phyloP scores from a whole-genome alignment of 2,113 vertebrate species.

The Condylura cristata region DNA sequence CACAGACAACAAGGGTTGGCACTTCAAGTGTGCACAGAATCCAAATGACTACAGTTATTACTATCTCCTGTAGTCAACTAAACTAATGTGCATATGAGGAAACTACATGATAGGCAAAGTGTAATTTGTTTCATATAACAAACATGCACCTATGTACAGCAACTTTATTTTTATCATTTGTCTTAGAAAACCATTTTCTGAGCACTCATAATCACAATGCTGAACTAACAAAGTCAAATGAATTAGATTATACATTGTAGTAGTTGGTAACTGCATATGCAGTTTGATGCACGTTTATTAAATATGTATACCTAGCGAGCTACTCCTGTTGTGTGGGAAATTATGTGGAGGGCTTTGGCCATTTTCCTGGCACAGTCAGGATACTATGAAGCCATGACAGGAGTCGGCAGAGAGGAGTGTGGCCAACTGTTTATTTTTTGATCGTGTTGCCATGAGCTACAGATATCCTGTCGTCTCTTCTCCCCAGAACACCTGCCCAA shows the following conservation, averaged over 20 bases:
- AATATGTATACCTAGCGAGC: not conserved
- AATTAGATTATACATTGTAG: not conserved
- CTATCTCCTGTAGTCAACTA: not conserved
- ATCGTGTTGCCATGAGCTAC: not conserved
- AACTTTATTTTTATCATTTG: not conserved
- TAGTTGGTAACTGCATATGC: not conserved
- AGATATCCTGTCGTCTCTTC: not conserved
- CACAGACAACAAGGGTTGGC: not conserved
- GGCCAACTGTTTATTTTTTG: not conserved
- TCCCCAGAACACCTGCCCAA: not conserved
- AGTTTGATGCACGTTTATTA: not conserved
- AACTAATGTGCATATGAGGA: not conserved
- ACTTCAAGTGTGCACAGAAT: not conserved
- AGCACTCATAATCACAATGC: not conserved
- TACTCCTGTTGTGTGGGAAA: not conserved
- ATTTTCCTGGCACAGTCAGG: not conserved
- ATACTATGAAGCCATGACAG: not conserved
- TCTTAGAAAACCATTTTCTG: not conserved
- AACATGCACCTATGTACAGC: not conserved
- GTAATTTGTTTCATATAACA: not conserved
- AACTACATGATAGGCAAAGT: not conserved
- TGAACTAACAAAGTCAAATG: not conserved
- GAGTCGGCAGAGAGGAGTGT: rapidly evolving
- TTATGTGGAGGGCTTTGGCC: not conserved
- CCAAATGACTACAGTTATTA: not conserved